These are phyloP conservation scores for Heterocephalus glaber DNA, from an alignment of 2,113 vertebrate genomes.

Conservation along the genomic window DNA sequence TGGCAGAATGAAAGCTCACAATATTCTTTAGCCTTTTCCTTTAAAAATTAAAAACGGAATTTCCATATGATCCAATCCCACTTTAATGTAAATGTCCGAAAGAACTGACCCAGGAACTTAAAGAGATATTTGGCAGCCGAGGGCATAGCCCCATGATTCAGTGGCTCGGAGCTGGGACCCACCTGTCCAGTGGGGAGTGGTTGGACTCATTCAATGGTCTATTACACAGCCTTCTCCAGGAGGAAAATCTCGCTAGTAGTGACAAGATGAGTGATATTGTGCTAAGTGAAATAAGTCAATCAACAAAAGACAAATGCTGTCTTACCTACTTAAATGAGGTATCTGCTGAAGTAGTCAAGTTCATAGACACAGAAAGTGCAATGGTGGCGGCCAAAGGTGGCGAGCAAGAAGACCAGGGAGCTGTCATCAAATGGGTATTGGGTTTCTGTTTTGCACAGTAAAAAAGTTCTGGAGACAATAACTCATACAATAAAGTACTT, in stretches of 20 bases:
- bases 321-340: too few relatives aligned
- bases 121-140: not conserved
- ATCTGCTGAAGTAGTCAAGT: too few relatives aligned
- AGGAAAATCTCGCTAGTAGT: not conserved
- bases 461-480: too few relatives aligned
- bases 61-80: not conserved
- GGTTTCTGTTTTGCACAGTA: not conserved
- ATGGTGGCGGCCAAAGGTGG: not conserved
- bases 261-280: not conserved
- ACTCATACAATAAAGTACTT: rapidly evolving
- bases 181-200: not conserved
- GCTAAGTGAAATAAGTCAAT: not conserved
- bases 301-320: not conserved
- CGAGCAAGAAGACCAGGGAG: not conserved
- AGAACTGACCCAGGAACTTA: not conserved
- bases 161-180: not conserved
- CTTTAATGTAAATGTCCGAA: not conserved
- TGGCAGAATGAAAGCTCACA: not conserved
- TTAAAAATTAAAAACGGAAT: not conserved
- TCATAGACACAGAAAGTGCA: not conserved
- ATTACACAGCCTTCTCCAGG: not conserved
- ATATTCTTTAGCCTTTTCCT: not conserved
- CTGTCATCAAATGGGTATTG: not conserved
- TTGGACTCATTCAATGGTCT: rapidly evolving
- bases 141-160: not conserved